phyloP scores from a whole-genome alignment of 2,888 invertebrate species.

The Perithous albicinctus region DNA sequence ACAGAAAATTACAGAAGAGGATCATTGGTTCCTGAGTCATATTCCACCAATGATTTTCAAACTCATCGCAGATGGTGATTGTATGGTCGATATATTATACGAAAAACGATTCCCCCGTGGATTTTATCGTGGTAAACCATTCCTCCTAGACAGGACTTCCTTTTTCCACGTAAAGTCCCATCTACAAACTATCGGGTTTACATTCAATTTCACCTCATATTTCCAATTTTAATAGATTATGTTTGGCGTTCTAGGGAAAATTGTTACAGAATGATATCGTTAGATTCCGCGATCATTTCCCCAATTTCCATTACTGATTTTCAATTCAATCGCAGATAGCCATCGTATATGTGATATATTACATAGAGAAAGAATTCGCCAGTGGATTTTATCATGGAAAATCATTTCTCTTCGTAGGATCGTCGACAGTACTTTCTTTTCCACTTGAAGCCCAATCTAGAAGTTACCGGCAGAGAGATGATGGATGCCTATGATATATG shows the following conservation, averaged over 20 bases:
- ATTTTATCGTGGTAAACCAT: constrained; percentile 6
- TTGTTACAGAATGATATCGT: no score
- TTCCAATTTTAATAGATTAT: no score
- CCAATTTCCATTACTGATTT: not conserved
- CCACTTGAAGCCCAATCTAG: constrained; percentile 9
- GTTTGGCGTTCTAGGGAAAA: no score
- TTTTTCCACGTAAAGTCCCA: constrained; percentile 4
- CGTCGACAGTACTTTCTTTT: constrained; percentile 13
- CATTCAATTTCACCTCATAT: no score
- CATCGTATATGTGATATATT: not conserved
- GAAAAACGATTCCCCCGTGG: constrained; percentile 1
- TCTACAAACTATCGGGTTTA: not conserved
- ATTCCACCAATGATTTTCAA: not conserved
- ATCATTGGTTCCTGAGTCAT: not conserved
- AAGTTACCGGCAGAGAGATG: not conserved
- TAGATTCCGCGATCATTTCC: no score
- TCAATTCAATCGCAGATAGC: constrained; percentile 2
- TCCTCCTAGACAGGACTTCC: constrained; percentile 7
- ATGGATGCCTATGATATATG: not conserved
- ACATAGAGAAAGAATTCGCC: constrained; percentile 2
- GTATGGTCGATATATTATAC: not conserved
- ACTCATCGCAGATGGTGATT: not conserved
- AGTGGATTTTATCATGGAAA: constrained; percentile 5
- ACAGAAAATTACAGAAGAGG: not conserved
- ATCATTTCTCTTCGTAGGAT: constrained; percentile 2